These are phyloP conservation scores for Bovichtus variegatus DNA, from an alignment of 2,797 vertebrate genomes.

Conservation along the genomic window DNA sequence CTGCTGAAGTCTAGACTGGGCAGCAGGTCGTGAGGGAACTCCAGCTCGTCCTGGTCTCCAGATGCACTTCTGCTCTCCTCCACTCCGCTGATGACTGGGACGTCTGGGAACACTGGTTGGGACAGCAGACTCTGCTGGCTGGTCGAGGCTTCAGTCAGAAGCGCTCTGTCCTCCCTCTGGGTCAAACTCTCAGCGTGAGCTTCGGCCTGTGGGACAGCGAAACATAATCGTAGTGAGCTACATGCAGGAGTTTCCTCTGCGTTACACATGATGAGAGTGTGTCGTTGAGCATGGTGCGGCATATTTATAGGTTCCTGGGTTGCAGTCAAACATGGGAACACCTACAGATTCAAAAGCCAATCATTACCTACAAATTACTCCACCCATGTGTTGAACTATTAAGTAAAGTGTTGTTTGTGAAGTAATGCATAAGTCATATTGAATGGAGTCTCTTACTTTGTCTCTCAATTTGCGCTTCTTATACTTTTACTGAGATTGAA, in stretches of 20 bases:
- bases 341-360: constrained; percentile 32
- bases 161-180: constrained; percentile 49
- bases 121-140: constrained; percentile 62
- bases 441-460: constrained; percentile 3
- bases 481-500: constrained; percentile 17
- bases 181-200: constrained; percentile 59
- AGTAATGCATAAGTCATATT: constrained; percentile 4
- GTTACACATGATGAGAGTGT: constrained; percentile 10
- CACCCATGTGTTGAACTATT: constrained; percentile 41
- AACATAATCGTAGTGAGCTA: background rate
- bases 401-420: constrained; percentile 21
- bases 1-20: constrained; percentile 87
- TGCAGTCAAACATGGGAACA: constrained; percentile 30
- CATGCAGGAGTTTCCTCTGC: constrained; percentile 2
- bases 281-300: constrained; percentile 24
- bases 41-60: constrained; percentile 75
- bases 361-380: constrained; percentile 48
- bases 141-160: constrained; percentile 48
- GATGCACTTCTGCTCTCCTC: constrained; percentile 60
- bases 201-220: constrained; percentile 69
- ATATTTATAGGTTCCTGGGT: background rate
- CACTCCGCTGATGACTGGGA: constrained; percentile 70
- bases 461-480: constrained; percentile 28
- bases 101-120: constrained; percentile 65
- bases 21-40: constrained; percentile 88